A percentile compares a stretch with the other conserved stretches of the same genome.
Evolutionary conservation across 2,797 vertebrate genomes (phyloP).

Genomic region (Tangara arthus): DNA sequence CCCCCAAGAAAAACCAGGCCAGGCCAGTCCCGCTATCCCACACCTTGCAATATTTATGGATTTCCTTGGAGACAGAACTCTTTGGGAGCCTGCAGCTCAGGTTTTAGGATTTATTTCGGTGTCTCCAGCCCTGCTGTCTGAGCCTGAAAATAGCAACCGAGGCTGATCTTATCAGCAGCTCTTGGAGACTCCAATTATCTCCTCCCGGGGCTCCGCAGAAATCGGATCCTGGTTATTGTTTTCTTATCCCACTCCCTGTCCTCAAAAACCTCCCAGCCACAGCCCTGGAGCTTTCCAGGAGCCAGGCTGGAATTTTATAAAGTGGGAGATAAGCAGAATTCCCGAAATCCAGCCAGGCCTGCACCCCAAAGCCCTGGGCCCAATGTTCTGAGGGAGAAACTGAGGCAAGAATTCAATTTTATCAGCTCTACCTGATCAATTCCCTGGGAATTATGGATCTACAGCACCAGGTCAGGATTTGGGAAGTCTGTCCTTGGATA

Average conservation of each 20-base stretch:
- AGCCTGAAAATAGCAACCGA: conserved; percentile 45
- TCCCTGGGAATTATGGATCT: background rate
- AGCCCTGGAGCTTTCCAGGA: background rate
- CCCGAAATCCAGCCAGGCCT: background rate
- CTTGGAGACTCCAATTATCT: conserved; percentile 24
- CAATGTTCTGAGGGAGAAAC: background rate
- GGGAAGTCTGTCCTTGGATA: background rate
- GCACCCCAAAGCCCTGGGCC: too few relatives aligned
- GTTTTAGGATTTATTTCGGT: conserved; percentile 37
- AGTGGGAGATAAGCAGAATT: background rate
- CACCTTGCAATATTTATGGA: background rate
- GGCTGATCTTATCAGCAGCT: conserved; percentile 60
- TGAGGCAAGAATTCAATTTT: background rate
- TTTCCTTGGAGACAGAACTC: background rate
- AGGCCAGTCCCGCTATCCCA: background rate
- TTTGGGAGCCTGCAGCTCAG: background rate
- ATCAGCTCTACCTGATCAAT: background rate
- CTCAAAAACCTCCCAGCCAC: conserved; percentile 19
- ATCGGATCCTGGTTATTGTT: conserved; percentile 46
- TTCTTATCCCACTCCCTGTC: conserved; percentile 45
- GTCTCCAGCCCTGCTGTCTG: conserved; percentile 51
- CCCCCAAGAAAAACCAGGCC: background rate
- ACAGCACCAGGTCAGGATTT: background rate
- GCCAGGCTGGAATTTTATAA: background rate
- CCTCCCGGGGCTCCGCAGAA: conserved; percentile 44